Base-by-base conservation (phyloP, 2,113 vertebrate genomes). In the Acanthochromis polyacanthus region DNA sequence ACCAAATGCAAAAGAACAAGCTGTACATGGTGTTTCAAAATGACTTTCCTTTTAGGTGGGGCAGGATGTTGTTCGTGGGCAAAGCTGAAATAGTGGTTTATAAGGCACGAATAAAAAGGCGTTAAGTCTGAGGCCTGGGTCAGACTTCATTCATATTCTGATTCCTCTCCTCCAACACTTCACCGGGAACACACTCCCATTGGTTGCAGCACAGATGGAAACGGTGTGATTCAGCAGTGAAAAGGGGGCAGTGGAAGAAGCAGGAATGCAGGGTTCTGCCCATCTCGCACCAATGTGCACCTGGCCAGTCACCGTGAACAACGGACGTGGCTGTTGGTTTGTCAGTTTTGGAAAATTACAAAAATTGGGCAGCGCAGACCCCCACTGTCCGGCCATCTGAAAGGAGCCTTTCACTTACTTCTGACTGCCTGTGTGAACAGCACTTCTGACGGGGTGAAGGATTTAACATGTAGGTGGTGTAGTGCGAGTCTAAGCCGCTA, bases 361-460 rank as follows among this genome's bases (percentile, higher is more conserved):
- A 74, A 84, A 84, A 70, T 20, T 69, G 62, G 81, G 63, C 40
- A 16, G 70, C 1, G 74, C n/a, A 76, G 74, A 85, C 78, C 69
- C 62, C 62, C 74, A 50, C 78, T 80, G 74, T 81, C 79, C 75
- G 16, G 45, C 62, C 64, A 8, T 28, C 74, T 92, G 81, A 93
- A 93, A 79, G 88, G 69, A 83, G 72, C 83, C 89, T 88, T 91
- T 93, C 72, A 91, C 71, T 71, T 57, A 68, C 45, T 45, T 32
- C 28, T 61, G 56, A 69, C 43, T n/a, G 56, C 56, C 73, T 76
- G 58, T 71, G 67, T 67, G 80, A 81, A 30, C 46, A 59, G 40
- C 64, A 78, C 40, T 78, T 53, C 17, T 16, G 63, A 80, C 16
- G 46, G 36, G 56, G 5, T 50, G 0, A 23, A 36, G 25, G 17